Percentiles rank a stretch among this genome's conserved stretches.
These are phyloP conservation scores for Myxocyprinus asiaticus DNA, from an alignment of 2,113 vertebrate genomes.

Conservation along the genomic window DNA sequence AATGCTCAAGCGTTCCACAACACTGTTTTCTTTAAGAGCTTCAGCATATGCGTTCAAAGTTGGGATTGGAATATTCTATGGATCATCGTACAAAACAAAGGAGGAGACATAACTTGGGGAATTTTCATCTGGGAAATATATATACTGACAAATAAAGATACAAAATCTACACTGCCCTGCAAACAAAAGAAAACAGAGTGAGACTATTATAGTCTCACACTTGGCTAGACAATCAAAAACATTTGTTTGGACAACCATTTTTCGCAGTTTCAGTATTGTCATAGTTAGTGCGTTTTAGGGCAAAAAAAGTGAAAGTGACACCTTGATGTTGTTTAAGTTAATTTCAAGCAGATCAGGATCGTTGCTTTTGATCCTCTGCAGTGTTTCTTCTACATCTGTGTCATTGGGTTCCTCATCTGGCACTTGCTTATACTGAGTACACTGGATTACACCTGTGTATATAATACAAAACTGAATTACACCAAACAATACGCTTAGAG, in stretches of 20 bases:
- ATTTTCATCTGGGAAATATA: neutral
- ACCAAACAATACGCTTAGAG: neutral
- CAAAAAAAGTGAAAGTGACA: slow-evolving; percentile 54
- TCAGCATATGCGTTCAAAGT: slow-evolving; percentile 90
- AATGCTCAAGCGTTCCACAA: slow-evolving; percentile 93
- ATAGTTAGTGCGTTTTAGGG: too few species aligned
- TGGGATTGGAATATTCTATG: slow-evolving; percentile 91
- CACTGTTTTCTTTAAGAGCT: slow-evolving; percentile 84
- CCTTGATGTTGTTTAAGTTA: slow-evolving; percentile 98
- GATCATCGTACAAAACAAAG: slow-evolving; percentile 27
- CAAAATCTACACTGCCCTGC: too few species aligned
- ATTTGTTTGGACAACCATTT: too few species aligned
- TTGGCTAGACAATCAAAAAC: too few species aligned
- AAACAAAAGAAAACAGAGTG: neutral
- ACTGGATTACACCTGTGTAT: slow-evolving; percentile 91
- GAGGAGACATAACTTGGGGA: neutral
- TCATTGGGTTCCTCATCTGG: slow-evolving; percentile 94
- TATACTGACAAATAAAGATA: neutral
- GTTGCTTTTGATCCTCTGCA: slow-evolving; percentile 85
- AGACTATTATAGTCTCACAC: neutral
- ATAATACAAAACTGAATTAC: slow-evolving; percentile 17
- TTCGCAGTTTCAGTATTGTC: too few species aligned
- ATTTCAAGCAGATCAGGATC: slow-evolving; percentile 91
- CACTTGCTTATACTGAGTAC: slow-evolving; percentile 92
- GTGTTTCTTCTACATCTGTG: slow-evolving; percentile 91